Base-by-base conservation (phyloP, 2,113 vertebrate genomes). In the Prunella himalayana region DNA sequence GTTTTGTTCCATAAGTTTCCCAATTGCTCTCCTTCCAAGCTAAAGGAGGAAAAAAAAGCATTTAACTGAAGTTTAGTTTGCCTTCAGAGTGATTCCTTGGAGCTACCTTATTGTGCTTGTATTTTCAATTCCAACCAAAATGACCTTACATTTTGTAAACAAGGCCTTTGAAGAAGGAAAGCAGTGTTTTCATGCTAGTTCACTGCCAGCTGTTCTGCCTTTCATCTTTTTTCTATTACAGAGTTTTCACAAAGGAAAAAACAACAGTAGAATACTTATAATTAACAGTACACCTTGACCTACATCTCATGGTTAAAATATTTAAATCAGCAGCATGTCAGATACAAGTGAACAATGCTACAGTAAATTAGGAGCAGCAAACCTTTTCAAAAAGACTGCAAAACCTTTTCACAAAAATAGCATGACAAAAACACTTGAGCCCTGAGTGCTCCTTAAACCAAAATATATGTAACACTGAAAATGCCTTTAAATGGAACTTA, bases 111-210 rank as follows among this genome's bases (percentile, higher is more conserved):
- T 89, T 89, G 61, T 91, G 53, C 47, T 86, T 76, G 53, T 51
- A 59, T 90, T 95, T 94, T 95, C 84, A 88, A 16, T 89, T 86
- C 53, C 66, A 57, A 39, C 47, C 63, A 86, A 81, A 94, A 75
- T 94, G 90, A 94, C 90, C 95, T 95, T 80, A 92, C 56, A 53
- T 96, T 90, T 77, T 88, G 44, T 94, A 96, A 95, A 92, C 88
- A 96, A 70, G 75, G 81, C 44, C 54, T 96, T 91, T 93, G 90
- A 93, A 91, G 90, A 78, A 64, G 11, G 25, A 78, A 91, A 90
- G 28, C 13, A n/a, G 23, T 88, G 63, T 83, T 91, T 94, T 89
- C 28, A 31, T 84, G 75, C n/a, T 90, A 51, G 84, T 85, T 95
- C 61, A 49, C 61, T 85, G 75, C 64, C 75, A 86, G 82, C 87